Conservation (phyloP, 2,113 vertebrate genomes). For the Saguinus midas region DNA sequence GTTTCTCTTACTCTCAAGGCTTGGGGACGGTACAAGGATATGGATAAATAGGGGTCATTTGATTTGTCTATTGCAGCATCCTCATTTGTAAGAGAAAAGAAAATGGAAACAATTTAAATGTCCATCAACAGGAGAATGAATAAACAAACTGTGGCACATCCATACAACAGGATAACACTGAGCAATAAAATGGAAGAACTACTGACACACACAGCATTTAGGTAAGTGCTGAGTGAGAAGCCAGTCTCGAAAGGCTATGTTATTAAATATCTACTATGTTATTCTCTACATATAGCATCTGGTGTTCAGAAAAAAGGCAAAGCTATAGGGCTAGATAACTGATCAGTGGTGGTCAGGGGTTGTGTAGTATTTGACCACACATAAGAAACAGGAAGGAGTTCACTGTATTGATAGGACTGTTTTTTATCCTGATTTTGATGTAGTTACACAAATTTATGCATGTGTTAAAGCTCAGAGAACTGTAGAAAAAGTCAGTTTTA, state of each 20-base stretch:
- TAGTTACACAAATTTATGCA: neutral
- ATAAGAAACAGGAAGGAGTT: neutral
- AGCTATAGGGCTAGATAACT: neutral
- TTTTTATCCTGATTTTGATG: neutral
- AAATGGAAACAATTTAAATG: neutral
- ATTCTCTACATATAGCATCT: neutral
- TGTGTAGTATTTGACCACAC: neutral
- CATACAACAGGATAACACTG: neutral
- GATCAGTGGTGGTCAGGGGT: neutral
- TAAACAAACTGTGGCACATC: neutral
- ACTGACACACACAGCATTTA: neutral
- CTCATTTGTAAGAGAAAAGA: neutral
- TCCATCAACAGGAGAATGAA: neutral
- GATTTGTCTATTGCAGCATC: neutral
- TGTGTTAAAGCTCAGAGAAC: neutral
- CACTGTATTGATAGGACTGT: neutral
- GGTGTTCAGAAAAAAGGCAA: neutral
- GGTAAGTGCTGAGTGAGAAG: neutral
- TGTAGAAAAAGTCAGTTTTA: neutral
- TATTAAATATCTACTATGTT: neutral
- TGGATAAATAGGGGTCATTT: neutral
- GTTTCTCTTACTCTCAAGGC: neutral
- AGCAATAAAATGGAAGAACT: neutral
- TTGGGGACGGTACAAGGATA: neutral
- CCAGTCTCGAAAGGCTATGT: neutral